Conservation (phyloP, 2,797 vertebrate genomes). For the Peromyscus aztecus region DNA sequence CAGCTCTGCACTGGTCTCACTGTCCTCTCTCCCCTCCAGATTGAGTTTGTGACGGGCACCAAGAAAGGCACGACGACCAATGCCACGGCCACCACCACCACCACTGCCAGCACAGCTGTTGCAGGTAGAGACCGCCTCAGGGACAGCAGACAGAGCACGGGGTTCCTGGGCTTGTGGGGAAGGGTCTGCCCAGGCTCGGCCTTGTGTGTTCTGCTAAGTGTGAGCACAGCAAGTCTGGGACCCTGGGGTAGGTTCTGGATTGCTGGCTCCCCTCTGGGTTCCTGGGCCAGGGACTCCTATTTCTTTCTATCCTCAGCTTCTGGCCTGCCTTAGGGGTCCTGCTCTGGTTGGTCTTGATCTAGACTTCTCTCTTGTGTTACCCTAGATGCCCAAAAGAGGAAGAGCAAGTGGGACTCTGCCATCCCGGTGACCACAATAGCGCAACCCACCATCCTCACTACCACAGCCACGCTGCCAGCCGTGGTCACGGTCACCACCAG, state of each 20-base stretch:
- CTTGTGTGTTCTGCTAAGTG: neutral
- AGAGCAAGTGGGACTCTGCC: constrained; percentile 99
- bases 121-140: constrained; percentile 89
- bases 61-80: constrained; percentile 96
- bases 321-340: neutral
- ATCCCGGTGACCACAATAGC: constrained; percentile 95
- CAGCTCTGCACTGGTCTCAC: neutral
- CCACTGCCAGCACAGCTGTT: constrained; percentile 92
- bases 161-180: neutral
- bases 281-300: neutral
- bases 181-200: neutral
- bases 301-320: neutral
- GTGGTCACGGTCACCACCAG: constrained; percentile 98
- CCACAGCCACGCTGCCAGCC: constrained; percentile 94
- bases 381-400: constrained; percentile 98
- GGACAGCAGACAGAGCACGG: fast-evolving
- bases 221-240: neutral
- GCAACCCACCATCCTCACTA: constrained; percentile 96
- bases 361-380: neutral
- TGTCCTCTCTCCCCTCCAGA: constrained; percentile 87
- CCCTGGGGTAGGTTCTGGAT: neutral
- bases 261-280: neutral
- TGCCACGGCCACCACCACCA: constrained; percentile 92
- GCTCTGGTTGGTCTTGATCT: neutral
- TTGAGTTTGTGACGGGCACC: constrained; percentile 98